Base-by-base conservation (phyloP, 2,113 vertebrate genomes). In the Eurypyga helias region DNA sequence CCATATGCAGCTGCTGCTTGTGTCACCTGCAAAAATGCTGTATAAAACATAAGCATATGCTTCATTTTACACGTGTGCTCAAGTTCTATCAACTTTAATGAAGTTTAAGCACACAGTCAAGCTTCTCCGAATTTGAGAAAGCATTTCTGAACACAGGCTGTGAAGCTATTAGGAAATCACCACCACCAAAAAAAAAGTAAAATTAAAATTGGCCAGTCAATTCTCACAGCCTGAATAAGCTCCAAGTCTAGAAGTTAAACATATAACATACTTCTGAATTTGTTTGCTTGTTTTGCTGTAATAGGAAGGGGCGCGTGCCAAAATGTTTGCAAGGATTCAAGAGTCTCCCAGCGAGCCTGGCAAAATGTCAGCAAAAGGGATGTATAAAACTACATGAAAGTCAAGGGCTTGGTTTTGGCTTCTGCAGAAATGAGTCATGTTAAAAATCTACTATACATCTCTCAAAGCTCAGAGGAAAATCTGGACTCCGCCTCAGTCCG, bases 21-120 rank as follows among this genome's bases (percentile, higher is more conserved):
- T 95, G 89, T 95, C 95, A 95, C 96, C 94, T 93, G 95, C 96
- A 95, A 93, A 93, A 75, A 72, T 61, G 36, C 83, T 91, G 80
- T 71, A 69, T 79, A 91, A 92, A 90, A 82, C 70, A 84, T 38
- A 92, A 95, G 91, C 94, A 87, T 77, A 89, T 70, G 95, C 91
- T 91, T 91, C 87, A 95, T 95, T 92, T 83, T 95, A 96, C 93
- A 96, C 15, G 2, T 89, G 92, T 84, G 80, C 95, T 70, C 45
- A 96, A 95, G 83, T 87, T 84, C 92, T 83, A 87, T 82, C 72
- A 95, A 93, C 88, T 95, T 92, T 60, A 91, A 91, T 61, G 72
- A 94, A 82, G 57, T 93, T 92, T 83, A 88, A 94, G 77, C 72
- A 92, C 52, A 51, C 49, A 94, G 90, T 14, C 65, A 84, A 92